Base-by-base conservation (phyloP, 2,113 vertebrate species). In the Lates calcarifer region DNA sequence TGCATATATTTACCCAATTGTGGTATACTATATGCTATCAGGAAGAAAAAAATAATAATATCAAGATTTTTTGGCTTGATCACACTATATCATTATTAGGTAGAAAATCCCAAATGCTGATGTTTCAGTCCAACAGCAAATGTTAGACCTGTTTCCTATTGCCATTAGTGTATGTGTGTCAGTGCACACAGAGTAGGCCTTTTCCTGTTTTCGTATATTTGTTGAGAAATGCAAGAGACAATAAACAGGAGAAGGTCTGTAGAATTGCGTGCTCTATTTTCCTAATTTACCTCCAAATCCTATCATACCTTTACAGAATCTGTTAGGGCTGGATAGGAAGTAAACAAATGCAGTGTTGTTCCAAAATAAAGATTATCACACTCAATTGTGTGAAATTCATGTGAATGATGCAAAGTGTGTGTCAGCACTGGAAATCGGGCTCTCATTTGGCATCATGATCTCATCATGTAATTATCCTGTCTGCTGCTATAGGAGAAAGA, bases 381-480 rank as follows among this genome's bases (percentile, higher is more conserved):
- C 49, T 78, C 45, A 74, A n/a, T 61, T 28, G 35, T 69, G 77
- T 73, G 45, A 81, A 67, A 85, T 81, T 20, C 22, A 62, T 53
- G 62, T 26, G 53, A 72, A 88, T 91, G 82, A 90, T 78, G 72
- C 80, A 87, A 90, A 80, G 45, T 66, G 15, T 72, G 75, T 22
- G 29, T 64, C 82, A 82, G 24, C 77, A 45, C 26, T 55, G 75
- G 72, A 85, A 90, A 90, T 65, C 11, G 0, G 39, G n/a, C 67
- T 67, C 57, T 47, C 43, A 74, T 60, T 76, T 66, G 67, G 64
- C 26, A 61, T 60, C 24, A 47, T 72, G 49, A 83, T 68, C 43
- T 81, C 35, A 43, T 55, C 58, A 24, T 65, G 57, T 33, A 62
- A 65, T 63, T 47, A 77, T 70, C 76, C 67, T 76, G 64, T 22